A percentile compares a stretch with the other conserved stretches of the same genome.
phyloP scores from a whole-genome alignment of 2,888 invertebrate genomes.

The Troides helena region DNA sequence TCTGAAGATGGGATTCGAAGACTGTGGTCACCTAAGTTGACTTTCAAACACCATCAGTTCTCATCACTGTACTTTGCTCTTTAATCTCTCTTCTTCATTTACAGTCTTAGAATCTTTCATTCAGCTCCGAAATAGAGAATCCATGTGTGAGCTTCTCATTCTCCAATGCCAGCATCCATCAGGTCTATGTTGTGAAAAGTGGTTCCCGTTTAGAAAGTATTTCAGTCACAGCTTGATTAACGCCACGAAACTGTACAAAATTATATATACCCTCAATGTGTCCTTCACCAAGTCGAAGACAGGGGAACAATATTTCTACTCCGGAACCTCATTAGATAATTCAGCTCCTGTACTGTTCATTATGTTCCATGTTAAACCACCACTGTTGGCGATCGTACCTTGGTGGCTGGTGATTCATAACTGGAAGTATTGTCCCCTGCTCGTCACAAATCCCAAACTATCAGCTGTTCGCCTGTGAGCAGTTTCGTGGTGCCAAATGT shows the following conservation, averaged over 20 bases:
- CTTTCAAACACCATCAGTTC: neutral
- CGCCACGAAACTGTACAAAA: constrained; percentile 35
- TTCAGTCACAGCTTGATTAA: constrained; percentile 34
- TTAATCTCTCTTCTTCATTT: too few species aligned
- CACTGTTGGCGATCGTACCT: neutral
- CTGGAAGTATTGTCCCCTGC: neutral
- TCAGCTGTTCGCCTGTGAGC: neutral
- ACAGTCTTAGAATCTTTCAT: too few species aligned
- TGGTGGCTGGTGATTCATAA: neutral
- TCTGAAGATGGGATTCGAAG: too few species aligned
- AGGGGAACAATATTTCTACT: neutral
- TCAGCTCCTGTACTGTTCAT: neutral
- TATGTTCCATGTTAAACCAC: too few species aligned
- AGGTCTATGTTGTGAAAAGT: too few species aligned
- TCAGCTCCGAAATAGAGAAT: too few species aligned
- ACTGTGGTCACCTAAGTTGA: too few species aligned
- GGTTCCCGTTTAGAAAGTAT: constrained; percentile 7
- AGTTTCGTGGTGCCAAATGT: constrained; percentile 35
- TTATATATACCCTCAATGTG: neutral
- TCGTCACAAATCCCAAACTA: neutral
- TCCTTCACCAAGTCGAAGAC: neutral
- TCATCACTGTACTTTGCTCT: too few species aligned
- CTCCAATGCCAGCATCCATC: too few species aligned
- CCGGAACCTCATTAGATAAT: neutral
- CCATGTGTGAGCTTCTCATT: too few species aligned